Base-by-base conservation (phyloP, 2,888 invertebrate genomes). In the Allolobophora icterica region DNA sequence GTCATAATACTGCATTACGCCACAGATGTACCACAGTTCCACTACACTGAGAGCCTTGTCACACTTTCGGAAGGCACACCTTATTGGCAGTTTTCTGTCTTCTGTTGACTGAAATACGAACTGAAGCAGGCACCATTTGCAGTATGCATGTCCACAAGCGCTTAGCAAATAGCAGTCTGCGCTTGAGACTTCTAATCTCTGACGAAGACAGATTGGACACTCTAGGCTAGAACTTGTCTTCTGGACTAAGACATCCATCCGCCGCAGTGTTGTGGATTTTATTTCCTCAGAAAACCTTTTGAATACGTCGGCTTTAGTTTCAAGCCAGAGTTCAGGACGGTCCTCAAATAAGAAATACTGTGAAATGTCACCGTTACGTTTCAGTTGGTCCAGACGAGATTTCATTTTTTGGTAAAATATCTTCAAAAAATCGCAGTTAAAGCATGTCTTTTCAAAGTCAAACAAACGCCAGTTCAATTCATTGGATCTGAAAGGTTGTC, bases 271-370 rank as follows among this genome's bases (percentile, higher is more conserved):
- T 34, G 6, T 87, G 35, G 38, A 87, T 24, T 87, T 87, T 17
- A 87, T 38, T 35, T 87, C 87, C 21, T 35, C 17, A 0, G 19
- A 35, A n/a, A 35, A 87, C 35, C 87, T 87, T 6, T 24, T 34
- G 87, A 87, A 87, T 24, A 24, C 34, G 19, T 87, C 35, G 35
- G 87, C 87, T 24, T 17, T 87, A 6, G 87, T 87, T 87, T 87
- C 87, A 38, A 87, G 87, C 87, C 87, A 87, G 6, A 87, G 87
- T 87, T 87, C 87, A 35, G 87, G 34, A 24, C 34, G 35, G 24
- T 87, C 87, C 15, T 35, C 24, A 19, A 19, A 38, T 35, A 87
- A 87, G 38, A 87, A 34, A 19, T 87, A 34, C 38, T 87, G 87
- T 87, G 34, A 34, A 34, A 87, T 38, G 87, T 24, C 21, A 38